Percentiles rank a stretch among this genome's conserved stretches.
Conservation (phyloP, 2,888 invertebrate genomes). For the Augochlorella aurata region DNA sequence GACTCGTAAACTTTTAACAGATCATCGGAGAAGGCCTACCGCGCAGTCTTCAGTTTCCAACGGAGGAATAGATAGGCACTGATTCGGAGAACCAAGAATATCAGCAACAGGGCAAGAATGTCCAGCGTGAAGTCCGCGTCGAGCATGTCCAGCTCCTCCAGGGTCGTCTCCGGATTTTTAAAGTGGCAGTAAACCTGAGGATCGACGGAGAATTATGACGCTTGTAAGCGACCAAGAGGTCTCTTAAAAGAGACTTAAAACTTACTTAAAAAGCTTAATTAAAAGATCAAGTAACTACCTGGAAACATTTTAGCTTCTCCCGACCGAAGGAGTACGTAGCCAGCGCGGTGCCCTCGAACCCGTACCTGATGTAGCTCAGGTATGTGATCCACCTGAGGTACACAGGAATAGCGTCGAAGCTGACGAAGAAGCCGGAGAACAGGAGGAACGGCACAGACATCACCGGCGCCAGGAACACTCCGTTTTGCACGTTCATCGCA, state of each 20-base stretch:
- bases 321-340: slow-evolving; percentile 95
- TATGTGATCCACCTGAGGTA: slow-evolving; percentile 98
- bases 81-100: slow-evolving; percentile 90
- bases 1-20: background rate
- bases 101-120: slow-evolving; percentile 89
- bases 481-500: slow-evolving; percentile 96
- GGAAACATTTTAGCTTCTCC: slow-evolving; percentile 90
- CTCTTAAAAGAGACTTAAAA: no score
- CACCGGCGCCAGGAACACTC: slow-evolving; percentile 97
- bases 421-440: slow-evolving; percentile 98
- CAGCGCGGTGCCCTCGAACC: slow-evolving; percentile 96
- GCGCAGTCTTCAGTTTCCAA: slow-evolving; percentile 92
- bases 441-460: slow-evolving; percentile 98
- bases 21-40: slow-evolving; percentile 83
- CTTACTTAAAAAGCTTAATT: no score
- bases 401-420: slow-evolving; percentile 96
- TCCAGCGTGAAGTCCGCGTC: slow-evolving; percentile 90
- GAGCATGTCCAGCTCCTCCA: slow-evolving; percentile 94
- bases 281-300: slow-evolving; percentile 80
- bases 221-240: no score
- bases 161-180: slow-evolving; percentile 90
- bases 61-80: slow-evolving; percentile 93
- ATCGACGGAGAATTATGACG: no score
- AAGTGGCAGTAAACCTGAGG: slow-evolving; percentile 92
- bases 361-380: slow-evolving; percentile 96